Conservation (phyloP, 1,140 invertebrate species). For the Acromyrmex echinatior region DNA sequence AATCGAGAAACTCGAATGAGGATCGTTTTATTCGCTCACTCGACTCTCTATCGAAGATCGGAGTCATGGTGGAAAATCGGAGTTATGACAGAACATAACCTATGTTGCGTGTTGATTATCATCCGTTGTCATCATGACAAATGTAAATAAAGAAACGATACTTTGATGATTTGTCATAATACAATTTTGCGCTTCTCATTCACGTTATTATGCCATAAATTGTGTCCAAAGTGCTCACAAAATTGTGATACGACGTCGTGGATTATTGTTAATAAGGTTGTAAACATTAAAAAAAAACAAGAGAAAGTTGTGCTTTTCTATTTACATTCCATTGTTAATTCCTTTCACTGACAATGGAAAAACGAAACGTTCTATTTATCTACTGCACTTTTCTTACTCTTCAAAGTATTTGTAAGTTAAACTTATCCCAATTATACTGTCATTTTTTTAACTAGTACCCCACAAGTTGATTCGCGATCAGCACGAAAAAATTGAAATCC, state of each 20-base stretch:
- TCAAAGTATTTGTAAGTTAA: conserved; percentile 64
- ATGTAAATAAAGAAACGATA: not conserved
- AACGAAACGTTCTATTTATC: conserved; percentile 49
- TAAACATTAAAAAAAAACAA: not conserved
- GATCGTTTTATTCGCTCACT: not conserved
- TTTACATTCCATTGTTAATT: not conserved
- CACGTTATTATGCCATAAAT: conserved; percentile 7
- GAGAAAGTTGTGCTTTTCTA: no score
- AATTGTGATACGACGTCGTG: not conserved
- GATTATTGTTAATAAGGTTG: not conserved
- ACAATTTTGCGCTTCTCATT: not conserved
- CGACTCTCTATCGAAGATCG: not conserved
- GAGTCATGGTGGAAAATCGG: not conserved
- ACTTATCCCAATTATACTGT: not conserved
- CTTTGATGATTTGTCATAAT: not conserved
- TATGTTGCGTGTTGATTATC: no score
- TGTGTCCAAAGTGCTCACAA: not conserved
- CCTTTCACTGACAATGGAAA: conserved; percentile 53
- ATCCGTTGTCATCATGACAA: not conserved
- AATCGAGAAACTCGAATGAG: not conserved
- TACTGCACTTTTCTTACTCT: conserved; percentile 52
- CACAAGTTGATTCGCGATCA: not conserved
- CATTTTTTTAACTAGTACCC: not conserved
- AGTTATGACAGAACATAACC: not conserved
- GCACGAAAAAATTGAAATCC: not conserved